Evolutionary conservation across 2,113 vertebrate genomes (phyloP), one percentile per base, ranked within the genome.

Genomic region (Camelus bactrianus): DNA sequence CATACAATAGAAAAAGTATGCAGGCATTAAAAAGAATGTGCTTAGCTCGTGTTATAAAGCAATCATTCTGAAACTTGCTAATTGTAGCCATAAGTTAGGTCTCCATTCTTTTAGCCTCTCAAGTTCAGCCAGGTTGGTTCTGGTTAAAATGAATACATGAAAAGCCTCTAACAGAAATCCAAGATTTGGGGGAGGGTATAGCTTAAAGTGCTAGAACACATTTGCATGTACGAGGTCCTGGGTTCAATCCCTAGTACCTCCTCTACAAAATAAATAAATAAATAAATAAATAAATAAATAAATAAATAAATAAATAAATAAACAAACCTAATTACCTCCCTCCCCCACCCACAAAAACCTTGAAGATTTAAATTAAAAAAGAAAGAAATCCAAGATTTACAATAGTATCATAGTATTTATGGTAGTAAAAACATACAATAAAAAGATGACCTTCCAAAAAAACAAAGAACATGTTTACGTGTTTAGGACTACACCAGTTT

Each of bases 81-180:
- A 94, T 95, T 97, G 80, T 70, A 92, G 64, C 89, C 93, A 52
- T 96, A 84, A 67, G 1, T 90, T 90, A 69, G 77, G 75, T 80
- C 46, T 94, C 50, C 58, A 48, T 96, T 96, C 91, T 93, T 56
- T 96, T 46, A 38, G 77, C 64, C 69, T 97, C 93, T 96, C 76
- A 58, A 87, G 75, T 92, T 82, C 89, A 69, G 22, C 62, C 93
- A 93, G 93, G 94, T 95, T 98, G 95, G 93, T 97, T 97, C 97
- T 94, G 56, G 73, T 93, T 93, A 94, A 96, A 96, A 95, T 86
- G 67, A 97, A 89, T 80, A 32, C 19, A 79, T 93, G 86, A 89
- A 84, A 42, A 95, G 32, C 26, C n/a, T 91, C 81, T 58, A 72
- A 35, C 20, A 83, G 89, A 91, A 91, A 94, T 85, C 16, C 72